Percentiles rank a stretch among this genome's conserved stretches.
phyloP scores from a whole-genome alignment of 1,140 invertebrate species.

The Procambarus clarkii region DNA sequence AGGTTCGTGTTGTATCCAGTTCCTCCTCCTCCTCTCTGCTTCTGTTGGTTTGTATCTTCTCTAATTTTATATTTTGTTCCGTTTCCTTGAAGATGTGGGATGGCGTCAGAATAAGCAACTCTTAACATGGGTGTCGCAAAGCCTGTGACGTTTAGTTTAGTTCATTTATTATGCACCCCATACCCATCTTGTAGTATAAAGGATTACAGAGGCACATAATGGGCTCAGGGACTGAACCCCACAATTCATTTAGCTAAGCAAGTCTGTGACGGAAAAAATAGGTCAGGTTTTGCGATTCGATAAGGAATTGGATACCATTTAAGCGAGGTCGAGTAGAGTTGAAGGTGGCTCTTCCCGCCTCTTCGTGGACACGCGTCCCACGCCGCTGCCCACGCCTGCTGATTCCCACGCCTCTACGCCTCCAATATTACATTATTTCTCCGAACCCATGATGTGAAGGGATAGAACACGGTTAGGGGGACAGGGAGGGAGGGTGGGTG shows the following conservation, averaged over 20 bases:
- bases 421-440: slow-evolving; percentile 7
- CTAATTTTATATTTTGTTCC: neutral
- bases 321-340: neutral
- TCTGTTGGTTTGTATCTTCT: too few species aligned
- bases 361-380: neutral
- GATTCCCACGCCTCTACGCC: slow-evolving; percentile 1
- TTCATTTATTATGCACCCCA: too few species aligned
- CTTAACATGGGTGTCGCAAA: neutral
- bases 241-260: too few species aligned
- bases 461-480: too few species aligned
- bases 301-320: neutral
- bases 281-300: neutral
- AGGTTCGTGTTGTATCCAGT: neutral
- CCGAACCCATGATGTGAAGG: neutral
- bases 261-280: neutral
- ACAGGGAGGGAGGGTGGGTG: neutral
- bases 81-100: neutral
- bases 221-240: too few species aligned
- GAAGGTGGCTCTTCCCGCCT: neutral
- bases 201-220: too few species aligned
- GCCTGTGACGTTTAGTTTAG: too few species aligned
- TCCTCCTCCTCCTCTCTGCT: too few species aligned
- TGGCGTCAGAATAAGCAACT: neutral
- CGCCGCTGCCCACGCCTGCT: neutral
- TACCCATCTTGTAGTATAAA: too few species aligned